phyloP scores from a whole-genome alignment of 64 coral and sea anemone species.

The Dendrophyllia cribrosa region DNA sequence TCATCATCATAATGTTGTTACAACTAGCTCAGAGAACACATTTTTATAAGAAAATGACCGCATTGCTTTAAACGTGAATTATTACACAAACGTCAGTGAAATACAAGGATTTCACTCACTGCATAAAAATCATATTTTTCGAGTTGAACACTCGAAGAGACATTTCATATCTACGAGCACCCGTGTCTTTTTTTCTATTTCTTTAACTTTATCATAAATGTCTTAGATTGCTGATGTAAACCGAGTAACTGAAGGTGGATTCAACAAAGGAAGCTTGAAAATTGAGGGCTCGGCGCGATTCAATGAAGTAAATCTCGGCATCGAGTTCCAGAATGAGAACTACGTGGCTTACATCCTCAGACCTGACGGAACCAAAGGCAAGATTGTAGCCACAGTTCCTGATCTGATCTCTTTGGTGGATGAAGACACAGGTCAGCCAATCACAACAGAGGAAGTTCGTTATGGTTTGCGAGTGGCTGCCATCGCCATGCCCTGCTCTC shows the following conservation, averaged over 20 bases:
- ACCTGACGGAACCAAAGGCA: slow-evolving; percentile 65
- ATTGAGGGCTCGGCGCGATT: slow-evolving; percentile 52
- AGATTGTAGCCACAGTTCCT: slow-evolving; percentile 72
- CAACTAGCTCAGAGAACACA: too few relatives aligned
- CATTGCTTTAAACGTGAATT: too few relatives aligned
- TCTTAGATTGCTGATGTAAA: slow-evolving; percentile 77
- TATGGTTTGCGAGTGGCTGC: slow-evolving; percentile 93
- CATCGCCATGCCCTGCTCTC: slow-evolving; percentile 70
- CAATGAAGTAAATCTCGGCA: slow-evolving; percentile 14
- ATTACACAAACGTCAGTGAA: too few relatives aligned
- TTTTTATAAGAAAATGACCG: too few relatives aligned
- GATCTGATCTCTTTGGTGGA: slow-evolving; percentile 92
- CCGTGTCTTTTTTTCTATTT: too few relatives aligned
- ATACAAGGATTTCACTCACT: too few relatives aligned
- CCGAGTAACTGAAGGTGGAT: slow-evolving; percentile 55
- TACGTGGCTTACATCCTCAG: slow-evolving; percentile 57
- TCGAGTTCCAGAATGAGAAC: slow-evolving; percentile 96
- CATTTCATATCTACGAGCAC: too few relatives aligned
- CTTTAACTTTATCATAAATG: not conserved
- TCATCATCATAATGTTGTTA: too few relatives aligned
- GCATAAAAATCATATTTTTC: too few relatives aligned
- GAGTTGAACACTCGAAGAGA: too few relatives aligned
- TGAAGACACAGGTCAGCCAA: slow-evolving; percentile 84
- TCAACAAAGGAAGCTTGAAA: slow-evolving; percentile 72
- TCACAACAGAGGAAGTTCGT: slow-evolving; percentile 86